Evolutionary conservation across 2,797 vertebrate genomes (phyloP), one percentile per base, ranked within the genome.

Genomic region (Chromis chromis): DNA sequence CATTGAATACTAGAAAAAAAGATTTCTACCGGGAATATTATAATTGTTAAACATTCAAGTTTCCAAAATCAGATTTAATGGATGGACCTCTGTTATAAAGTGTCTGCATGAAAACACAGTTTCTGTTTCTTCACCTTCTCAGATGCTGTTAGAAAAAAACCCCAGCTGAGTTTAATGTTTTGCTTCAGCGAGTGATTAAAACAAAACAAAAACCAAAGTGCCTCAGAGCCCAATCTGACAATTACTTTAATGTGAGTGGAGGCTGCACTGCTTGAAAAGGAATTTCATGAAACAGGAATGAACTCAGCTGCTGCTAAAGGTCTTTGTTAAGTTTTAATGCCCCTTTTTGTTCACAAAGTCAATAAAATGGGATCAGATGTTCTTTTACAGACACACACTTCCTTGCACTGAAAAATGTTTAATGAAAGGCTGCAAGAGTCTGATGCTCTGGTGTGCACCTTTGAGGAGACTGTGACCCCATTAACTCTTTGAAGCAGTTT

Each of bases 1-100:
- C 42, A 44, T 19, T 16, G 6, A 1, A 44, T 16, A 17, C 8
- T 2, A 48, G n/a, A 48, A 21, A 3, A 48, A 21, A n/a, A 46
- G 1, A 3, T 21, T 48, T 67, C 56, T 1, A 56, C 56, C 46
- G 4, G 11, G 4, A 57, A 1, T 21, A 0, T 21, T 6, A 22
- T 6, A 70, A 39, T 9, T 21, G 60, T 67, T 76, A 57, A 22
- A 61, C 17, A 66, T 70, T 63, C 22, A 56, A 19, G 39, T 53
- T 58, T 24, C 10, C 14, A 14, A n/a, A 22, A 1, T n/a, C 14
- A 50, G 48, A 49, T 49, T 21, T 49, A 11, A 49, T 2, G 11
- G 48, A 24, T 2, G 22, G 48, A 48, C 19, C 19, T n/a, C 8
- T 8, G 19, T 11, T 21, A 48, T n/a, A 11, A 48, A 48, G 19